Evolutionary conservation across 1,140 invertebrate species (phyloP), one percentile per base, ranked within the genome.

Genomic region (Solen grandis): DNA sequence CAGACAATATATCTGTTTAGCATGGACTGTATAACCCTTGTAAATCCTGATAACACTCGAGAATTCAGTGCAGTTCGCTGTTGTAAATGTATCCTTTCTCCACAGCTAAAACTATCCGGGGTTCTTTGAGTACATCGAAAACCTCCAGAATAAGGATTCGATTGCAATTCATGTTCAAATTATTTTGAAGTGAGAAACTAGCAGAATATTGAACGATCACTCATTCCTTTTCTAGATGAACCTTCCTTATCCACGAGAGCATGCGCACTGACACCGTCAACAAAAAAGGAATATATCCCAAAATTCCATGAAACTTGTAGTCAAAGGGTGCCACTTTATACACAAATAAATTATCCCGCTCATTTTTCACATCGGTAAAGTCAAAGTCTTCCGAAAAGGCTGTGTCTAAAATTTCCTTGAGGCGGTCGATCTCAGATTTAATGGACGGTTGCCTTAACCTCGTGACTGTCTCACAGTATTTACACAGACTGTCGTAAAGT

Each of bases 151-250:
- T n/a, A n/a, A n/a, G n/a, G n/a, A n/a, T n/a, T n/a, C n/a, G n/a
- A n/a, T n/a, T n/a, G n/a, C n/a, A n/a, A n/a, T n/a, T n/a, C n/a
- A n/a, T n/a, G n/a, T n/a, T n/a, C n/a, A n/a, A n/a, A n/a, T n/a
- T n/a, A n/a, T n/a, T n/a, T n/a, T n/a, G n/a, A n/a, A n/a, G n/a
- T n/a, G n/a, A n/a, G n/a, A n/a, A n/a, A n/a, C n/a, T n/a, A n/a
- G n/a, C n/a, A n/a, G n/a, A n/a, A n/a, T n/a, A n/a, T n/a, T n/a
- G n/a, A n/a, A n/a, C n/a, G n/a, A n/a, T n/a, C n/a, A n/a, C n/a
- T 85, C 65, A 89, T 74, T 87, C 88, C 46, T 89, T 89, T 72
- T 88, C 88, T 62, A 89, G 29, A 55, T 83, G 82, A 19, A 89
- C 70, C 79, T 88, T 88, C 36, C 35, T 54, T 14, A 65, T 62